Evolutionary conservation across 2,113 vertebrate genomes (phyloP).

Genomic region (Merops nubicus): DNA sequence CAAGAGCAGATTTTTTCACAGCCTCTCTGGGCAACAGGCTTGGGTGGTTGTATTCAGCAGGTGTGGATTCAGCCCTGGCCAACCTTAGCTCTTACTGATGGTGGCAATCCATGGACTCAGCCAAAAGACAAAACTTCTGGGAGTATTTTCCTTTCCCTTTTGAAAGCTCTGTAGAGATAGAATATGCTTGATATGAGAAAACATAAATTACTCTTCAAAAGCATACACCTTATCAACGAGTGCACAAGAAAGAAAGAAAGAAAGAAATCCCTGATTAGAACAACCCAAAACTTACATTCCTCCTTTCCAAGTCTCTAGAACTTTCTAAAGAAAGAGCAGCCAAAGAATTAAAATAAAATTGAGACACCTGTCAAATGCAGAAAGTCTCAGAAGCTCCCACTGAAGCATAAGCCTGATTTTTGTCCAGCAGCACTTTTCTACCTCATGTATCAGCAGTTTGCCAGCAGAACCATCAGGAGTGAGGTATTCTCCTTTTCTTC

Average conservation of each 20-base stretch:
- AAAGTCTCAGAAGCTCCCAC: background rate
- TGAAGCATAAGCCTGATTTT: background rate
- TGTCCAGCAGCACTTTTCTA: background rate
- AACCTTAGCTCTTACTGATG: background rate
- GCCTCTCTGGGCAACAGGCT: background rate
- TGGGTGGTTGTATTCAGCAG: background rate
- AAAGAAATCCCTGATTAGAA: background rate
- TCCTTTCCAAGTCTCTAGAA: background rate
- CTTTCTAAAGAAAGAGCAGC: background rate
- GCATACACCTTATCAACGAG: background rate
- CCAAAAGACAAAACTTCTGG: background rate
- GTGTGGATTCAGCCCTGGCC: background rate
- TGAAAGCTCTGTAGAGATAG: background rate
- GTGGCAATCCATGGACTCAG: background rate
- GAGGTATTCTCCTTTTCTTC: background rate
- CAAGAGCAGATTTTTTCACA: background rate
- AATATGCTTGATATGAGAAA: background rate
- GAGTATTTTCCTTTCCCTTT: background rate
- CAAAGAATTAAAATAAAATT: background rate
- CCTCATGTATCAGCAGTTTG: background rate
- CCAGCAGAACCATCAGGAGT: background rate
- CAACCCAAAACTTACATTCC: background rate
- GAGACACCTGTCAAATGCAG: background rate
- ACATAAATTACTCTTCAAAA: background rate
- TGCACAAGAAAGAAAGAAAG: background rate